These are phyloP conservation scores for Drosophila dunni DNA, from an alignment of 1,140 invertebrate genomes.

Conservation along the genomic window DNA sequence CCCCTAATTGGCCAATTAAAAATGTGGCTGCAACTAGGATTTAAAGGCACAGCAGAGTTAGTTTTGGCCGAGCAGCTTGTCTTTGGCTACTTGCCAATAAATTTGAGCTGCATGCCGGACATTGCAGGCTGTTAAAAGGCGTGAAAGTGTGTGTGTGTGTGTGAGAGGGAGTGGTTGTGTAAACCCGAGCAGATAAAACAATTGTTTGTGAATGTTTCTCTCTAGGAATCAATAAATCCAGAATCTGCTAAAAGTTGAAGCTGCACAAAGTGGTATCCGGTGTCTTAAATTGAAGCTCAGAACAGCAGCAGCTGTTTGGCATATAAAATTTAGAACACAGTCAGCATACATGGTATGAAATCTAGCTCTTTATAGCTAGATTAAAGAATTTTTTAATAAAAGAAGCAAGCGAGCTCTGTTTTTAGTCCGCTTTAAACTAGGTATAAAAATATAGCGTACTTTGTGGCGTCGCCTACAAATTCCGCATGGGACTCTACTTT, in stretches of 20 bases:
- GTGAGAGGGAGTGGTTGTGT: constrained; percentile 1
- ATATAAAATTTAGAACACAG: neutral
- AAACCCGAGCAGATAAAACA: constrained; percentile 5
- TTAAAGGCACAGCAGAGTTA: constrained; percentile 27
- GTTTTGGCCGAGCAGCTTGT: constrained; percentile 17
- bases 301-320: neutral
- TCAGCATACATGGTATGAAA: no score
- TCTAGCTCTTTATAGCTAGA: no score
- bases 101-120: constrained; percentile 18
- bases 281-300: constrained; percentile 1
- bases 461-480: no score
- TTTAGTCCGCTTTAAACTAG: no score
- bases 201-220: constrained; percentile 3
- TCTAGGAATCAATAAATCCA: constrained; percentile 9
- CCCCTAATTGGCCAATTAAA: constrained; percentile 78
- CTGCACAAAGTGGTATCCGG: neutral
- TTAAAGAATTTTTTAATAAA: no score
- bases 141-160: neutral
- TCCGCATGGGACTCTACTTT: no score
- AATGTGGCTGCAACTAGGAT: constrained; percentile 56
- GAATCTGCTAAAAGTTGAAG: neutral
- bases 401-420: no score
- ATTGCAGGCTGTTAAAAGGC: neutral
- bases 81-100: constrained; percentile 43
- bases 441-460: no score